A percentile compares a stretch with the other conserved stretches of the same genome.
Evolutionary conservation across 2,888 invertebrate genomes (phyloP).

Genomic region (Xiphydria camelus): DNA sequence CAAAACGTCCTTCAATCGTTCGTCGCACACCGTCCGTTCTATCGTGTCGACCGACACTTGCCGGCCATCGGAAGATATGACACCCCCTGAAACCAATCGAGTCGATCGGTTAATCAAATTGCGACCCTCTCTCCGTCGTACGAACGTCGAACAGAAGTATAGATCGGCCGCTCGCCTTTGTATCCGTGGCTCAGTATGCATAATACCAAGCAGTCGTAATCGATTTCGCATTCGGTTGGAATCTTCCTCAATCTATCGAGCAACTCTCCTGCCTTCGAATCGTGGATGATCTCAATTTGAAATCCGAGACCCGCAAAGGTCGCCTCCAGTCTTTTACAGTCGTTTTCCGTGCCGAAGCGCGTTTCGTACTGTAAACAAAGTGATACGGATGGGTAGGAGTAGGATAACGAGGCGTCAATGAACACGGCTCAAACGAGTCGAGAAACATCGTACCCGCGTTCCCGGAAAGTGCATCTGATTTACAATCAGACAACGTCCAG

Average conservation of each 20-base stretch:
- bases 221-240: slow-evolving; percentile 31
- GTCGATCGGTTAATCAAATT: neutral
- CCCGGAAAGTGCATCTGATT: slow-evolving; percentile 43
- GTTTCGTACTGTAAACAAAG: slow-evolving; percentile 41
- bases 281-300: slow-evolving; percentile 34
- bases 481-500: slow-evolving; percentile 55
- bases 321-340: slow-evolving; percentile 42
- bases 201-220: slow-evolving; percentile 55
- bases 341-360: slow-evolving; percentile 53
- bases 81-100: slow-evolving; percentile 47
- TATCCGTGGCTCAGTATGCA: slow-evolving; percentile 58
- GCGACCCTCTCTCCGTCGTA: too few relatives aligned
- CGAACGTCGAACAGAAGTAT: too few relatives aligned
- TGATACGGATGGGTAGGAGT: too few relatives aligned
- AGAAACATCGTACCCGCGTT: neutral
- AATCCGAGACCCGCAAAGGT: slow-evolving; percentile 56
- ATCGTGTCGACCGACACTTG: slow-evolving; percentile 60
- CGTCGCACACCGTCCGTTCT: slow-evolving; percentile 57
- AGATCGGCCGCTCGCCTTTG: slow-evolving; percentile 23
- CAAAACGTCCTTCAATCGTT: slow-evolving; percentile 58
- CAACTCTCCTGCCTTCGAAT: slow-evolving; percentile 46
- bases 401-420: too few relatives aligned
- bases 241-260: slow-evolving; percentile 30
- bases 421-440: neutral
- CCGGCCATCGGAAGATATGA: slow-evolving; percentile 59